Evolutionary conservation across 1,140 invertebrate genomes (phyloP).

Genomic region (Oryctes rhinoceros): DNA sequence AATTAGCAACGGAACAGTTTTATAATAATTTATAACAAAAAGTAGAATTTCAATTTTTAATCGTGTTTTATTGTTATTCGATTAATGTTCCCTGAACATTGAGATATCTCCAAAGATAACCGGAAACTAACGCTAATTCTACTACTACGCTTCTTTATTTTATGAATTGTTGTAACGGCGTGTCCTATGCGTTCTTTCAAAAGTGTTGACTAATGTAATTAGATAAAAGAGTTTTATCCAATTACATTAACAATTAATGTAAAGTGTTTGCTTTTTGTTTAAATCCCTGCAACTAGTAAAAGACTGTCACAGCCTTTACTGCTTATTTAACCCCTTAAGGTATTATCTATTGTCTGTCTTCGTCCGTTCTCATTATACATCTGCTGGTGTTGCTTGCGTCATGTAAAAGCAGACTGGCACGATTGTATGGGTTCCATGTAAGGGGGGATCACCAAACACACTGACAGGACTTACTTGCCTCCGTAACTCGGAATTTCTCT

Average conservation of each 20-base stretch:
- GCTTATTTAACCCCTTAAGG: not conserved
- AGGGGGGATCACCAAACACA: constrained; percentile 8
- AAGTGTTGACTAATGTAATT: no score
- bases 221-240: no score
- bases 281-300: not conserved
- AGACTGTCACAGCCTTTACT: not conserved
- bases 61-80: no score
- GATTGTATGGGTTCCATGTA: not conserved
- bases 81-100: no score
- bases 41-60: no score
- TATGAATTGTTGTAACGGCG: no score
- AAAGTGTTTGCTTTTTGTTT: not conserved
- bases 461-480: constrained; percentile 17
- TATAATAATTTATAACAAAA: no score
- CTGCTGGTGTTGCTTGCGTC: constrained; percentile 7
- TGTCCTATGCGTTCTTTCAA: no score
- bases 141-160: no score
- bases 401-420: not conserved
- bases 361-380: constrained; percentile 9
- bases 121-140: no score
- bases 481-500: constrained; percentile 5
- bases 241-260: not conserved
- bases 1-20: no score
- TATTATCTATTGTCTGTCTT: constrained; percentile 5
- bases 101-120: no score